Conservation (phyloP, 2,797 vertebrate genomes). For the Lacerta bilineata region DNA sequence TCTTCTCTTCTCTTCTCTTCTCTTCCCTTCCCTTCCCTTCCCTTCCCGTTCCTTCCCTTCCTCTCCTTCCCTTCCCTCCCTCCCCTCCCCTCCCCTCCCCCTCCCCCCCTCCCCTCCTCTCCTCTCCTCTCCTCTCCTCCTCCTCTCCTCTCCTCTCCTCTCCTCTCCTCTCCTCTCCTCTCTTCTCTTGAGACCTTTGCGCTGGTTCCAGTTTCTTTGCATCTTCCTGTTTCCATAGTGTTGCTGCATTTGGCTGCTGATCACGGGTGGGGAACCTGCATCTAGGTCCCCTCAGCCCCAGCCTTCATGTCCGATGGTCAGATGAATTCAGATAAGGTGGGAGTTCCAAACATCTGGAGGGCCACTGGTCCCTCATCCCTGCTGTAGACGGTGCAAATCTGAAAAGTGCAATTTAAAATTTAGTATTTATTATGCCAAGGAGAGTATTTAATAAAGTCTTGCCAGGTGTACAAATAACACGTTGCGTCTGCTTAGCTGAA, state of each 20-base stretch:
- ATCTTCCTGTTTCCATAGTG: slow-evolving; percentile 55
- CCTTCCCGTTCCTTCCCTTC: not conserved
- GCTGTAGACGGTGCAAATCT: slow-evolving; percentile 53
- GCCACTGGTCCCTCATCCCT: not conserved
- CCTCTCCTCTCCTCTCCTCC: not conserved
- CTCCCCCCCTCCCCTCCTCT: too few relatives aligned
- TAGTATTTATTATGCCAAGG: slow-evolving; percentile 75
- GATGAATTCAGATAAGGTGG: not conserved
- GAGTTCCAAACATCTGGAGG: not conserved
- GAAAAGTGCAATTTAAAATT: slow-evolving; percentile 66
- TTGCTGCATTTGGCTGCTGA: slow-evolving; percentile 49
- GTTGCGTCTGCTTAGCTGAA: slow-evolving; percentile 74
- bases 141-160: too few relatives aligned
- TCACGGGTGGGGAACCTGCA: not conserved
- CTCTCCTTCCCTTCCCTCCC: not conserved
- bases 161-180: not conserved
- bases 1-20: not conserved
- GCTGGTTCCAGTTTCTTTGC: not conserved
- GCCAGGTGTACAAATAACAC: slow-evolving; percentile 70
- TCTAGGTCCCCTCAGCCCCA: not conserved
- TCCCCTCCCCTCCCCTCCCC: too few relatives aligned
- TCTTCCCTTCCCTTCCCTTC: not conserved
- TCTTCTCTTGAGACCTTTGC: slow-evolving; percentile 2
- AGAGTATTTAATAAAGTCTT: slow-evolving; percentile 75
- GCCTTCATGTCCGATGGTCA: not conserved